Conservation (phyloP, 2,113 vertebrate genomes). For the Platichthys flesus region DNA sequence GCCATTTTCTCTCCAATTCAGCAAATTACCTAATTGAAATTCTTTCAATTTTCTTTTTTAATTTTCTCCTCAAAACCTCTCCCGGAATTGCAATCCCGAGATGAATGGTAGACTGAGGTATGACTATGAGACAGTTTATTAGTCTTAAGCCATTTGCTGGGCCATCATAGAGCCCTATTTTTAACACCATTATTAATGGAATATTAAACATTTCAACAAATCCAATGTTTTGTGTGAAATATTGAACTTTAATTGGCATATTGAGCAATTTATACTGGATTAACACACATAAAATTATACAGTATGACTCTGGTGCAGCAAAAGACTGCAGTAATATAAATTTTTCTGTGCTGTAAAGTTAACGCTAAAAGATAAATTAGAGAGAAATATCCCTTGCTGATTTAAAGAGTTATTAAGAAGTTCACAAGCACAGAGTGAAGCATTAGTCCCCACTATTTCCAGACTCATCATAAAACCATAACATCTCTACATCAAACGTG, state of each 20-base stretch:
- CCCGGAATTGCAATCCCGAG: conserved; percentile 62
- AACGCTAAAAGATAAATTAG: conserved; percentile 18
- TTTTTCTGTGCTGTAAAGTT: neutral
- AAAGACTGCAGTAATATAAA: neutral
- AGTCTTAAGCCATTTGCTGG: conserved; percentile 45
- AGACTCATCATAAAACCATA: conserved; percentile 40
- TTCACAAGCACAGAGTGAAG: conserved; percentile 15
- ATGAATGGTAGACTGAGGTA: conserved; percentile 64
- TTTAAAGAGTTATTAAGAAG: conserved; percentile 16
- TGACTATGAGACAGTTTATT: conserved; percentile 49
- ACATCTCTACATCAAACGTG: conserved; percentile 49
- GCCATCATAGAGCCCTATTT: conserved; percentile 31
- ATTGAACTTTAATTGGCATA: conserved; percentile 12
- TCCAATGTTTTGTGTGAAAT: conserved; percentile 12
- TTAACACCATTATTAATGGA: conserved; percentile 19
- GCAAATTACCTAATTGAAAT: conserved; percentile 81
- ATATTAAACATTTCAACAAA: conserved; percentile 26
- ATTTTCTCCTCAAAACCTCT: conserved; percentile 74
- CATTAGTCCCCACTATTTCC: conserved; percentile 19
- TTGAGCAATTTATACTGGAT: neutral
- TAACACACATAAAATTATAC: neutral
- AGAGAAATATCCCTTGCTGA: neutral
- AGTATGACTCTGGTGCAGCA: neutral
- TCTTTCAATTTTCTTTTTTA: conserved; percentile 80
- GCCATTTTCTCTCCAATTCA: conserved; percentile 75